Evolutionary conservation across 2,797 vertebrate species (phyloP).

Genomic region (Coluber constrictor): DNA sequence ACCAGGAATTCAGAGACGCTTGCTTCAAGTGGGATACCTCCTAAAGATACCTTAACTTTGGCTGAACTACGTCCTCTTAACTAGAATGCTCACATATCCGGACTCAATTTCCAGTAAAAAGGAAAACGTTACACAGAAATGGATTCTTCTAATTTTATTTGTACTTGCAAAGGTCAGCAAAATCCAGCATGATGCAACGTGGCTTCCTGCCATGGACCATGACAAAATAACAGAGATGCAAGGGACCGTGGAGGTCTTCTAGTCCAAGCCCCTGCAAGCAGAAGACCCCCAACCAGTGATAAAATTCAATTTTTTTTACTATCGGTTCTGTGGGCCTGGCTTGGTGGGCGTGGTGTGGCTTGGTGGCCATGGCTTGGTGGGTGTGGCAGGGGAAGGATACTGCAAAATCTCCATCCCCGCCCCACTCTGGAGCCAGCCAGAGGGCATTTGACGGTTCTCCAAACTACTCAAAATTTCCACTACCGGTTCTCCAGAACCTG

Average conservation of each 20-base stretch:
- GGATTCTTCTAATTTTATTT: neutral
- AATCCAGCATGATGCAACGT: neutral
- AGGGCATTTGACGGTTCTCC: too few species aligned
- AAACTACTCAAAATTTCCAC: too few species aligned
- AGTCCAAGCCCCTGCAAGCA: too few species aligned
- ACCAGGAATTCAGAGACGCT: neutral
- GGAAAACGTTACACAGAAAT: neutral
- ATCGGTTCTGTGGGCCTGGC: too few species aligned
- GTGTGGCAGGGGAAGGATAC: too few species aligned
- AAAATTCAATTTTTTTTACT: too few species aligned
- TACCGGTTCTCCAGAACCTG: too few species aligned
- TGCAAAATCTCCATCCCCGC: too few species aligned
- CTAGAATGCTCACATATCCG: neutral
- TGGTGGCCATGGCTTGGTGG: too few species aligned
- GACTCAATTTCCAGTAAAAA: neutral
- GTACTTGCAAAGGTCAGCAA: neutral
- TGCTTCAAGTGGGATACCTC: neutral
- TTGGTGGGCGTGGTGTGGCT: too few species aligned
- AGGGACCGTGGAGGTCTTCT: neutral
- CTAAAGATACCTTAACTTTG: neutral
- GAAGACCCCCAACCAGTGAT: neutral
- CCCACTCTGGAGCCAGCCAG: too few species aligned
- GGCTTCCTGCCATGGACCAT: neutral
- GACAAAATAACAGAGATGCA: neutral
- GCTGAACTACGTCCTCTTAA: neutral